A percentile compares a stretch with the other conserved stretches of the same genome.
Conservation (phyloP, 1,140 invertebrate genomes). For the Steinernema feltiae region DNA sequence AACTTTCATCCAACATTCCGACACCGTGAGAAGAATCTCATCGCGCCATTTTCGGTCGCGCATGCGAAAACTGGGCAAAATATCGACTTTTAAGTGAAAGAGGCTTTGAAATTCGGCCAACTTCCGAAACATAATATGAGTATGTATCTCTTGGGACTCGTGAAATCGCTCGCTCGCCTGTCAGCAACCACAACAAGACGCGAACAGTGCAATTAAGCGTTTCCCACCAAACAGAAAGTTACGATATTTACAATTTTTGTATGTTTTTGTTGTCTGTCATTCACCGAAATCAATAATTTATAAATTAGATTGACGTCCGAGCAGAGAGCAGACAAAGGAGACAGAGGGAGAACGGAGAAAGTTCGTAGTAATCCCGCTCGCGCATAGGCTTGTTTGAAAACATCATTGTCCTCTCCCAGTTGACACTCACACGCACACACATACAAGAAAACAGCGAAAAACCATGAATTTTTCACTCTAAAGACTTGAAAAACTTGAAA, state of each 20-base stretch:
- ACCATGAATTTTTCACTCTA: slow-evolving; percentile 8
- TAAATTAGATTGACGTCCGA: neutral
- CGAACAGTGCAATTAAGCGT: too few species aligned
- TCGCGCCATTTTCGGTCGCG: neutral
- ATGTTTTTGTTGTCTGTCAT: neutral
- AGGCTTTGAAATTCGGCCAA: neutral
- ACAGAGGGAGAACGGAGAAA: neutral
- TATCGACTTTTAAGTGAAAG: slow-evolving; percentile 12
- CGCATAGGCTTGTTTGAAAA: neutral
- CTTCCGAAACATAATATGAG: slow-evolving; percentile 13
- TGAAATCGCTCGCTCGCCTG: neutral
- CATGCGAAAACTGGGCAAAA: neutral
- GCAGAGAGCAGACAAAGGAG: neutral
- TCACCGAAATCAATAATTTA: slow-evolving; percentile 10
- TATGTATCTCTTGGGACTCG: slow-evolving; percentile 9
- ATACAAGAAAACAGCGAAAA: neutral
- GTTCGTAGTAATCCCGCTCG: neutral
- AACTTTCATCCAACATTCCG: neutral
- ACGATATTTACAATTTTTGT: neutral
- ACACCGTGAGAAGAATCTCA: neutral
- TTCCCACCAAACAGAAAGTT: too few species aligned
- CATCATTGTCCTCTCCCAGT: neutral
- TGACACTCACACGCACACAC: neutral
- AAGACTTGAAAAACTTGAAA: neutral
- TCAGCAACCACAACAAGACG: too few species aligned